Conservation (phyloP, 2,113 vertebrate genomes). For the Neopipo cinnamomea region DNA sequence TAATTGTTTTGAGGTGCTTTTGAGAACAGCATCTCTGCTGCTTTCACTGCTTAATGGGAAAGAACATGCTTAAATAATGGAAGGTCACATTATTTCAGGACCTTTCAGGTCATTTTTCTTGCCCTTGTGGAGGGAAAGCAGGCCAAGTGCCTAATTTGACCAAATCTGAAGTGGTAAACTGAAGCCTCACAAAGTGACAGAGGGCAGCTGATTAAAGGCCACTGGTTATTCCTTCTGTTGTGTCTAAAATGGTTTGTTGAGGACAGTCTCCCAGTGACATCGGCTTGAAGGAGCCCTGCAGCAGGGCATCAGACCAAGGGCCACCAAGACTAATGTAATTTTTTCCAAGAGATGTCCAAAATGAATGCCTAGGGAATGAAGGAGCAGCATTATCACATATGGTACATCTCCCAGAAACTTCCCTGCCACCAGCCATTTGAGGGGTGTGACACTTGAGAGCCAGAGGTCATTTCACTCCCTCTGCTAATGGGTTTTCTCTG, state of each 20-base stretch:
- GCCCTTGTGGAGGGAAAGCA: not conserved
- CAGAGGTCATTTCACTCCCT: not conserved
- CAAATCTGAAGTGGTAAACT: not conserved
- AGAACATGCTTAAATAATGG: not conserved
- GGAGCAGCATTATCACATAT: rapidly evolving
- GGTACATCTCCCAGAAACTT: not conserved
- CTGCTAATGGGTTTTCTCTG: not conserved
- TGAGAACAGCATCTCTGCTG: not conserved
- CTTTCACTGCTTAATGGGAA: not conserved
- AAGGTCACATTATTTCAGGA: not conserved
- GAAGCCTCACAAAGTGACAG: not conserved
- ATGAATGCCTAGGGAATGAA: not conserved
- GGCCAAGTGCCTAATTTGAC: not conserved
- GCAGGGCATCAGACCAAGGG: not conserved
- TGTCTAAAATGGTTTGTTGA: not conserved
- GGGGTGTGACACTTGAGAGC: not conserved
- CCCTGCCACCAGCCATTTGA: not conserved
- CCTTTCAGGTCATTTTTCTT: not conserved
- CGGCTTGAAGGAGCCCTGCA: not conserved
- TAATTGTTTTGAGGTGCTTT: not conserved
- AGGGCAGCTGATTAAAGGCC: not conserved
- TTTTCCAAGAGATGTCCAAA: not conserved
- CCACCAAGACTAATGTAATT: not conserved
- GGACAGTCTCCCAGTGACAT: not conserved
- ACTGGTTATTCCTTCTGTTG: not conserved